Base-by-base conservation (phyloP, 2,888 invertebrate species). In the Candidula unifasciata region DNA sequence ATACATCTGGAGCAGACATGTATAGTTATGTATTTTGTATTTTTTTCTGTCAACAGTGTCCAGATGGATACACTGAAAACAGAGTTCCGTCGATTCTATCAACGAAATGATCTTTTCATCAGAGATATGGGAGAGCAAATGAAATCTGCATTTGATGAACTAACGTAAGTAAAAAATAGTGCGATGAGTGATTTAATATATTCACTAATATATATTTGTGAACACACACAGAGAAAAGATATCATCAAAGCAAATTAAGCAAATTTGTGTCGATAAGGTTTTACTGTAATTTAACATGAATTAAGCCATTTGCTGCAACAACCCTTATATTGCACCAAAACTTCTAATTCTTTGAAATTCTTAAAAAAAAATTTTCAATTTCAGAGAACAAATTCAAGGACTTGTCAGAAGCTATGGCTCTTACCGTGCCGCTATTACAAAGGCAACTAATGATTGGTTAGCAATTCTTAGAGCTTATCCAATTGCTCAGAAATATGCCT, bases 31-130 rank as follows among this genome's bases (percentile, higher is more conserved):
- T 44, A 44, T 44, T 44, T 44, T 44, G 44, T 6, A 44, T 37
- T n/a, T 64, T 33, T 27, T 69, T 52, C 21, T 52, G n/a, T 13
- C 13, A 69, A 24, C 60, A 84, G 84, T 54, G 35, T 16, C 44
- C 88, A 90, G 27, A 77, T 91, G 82, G 84, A 85, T 33, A 74
- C 83, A n/a, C 73, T 90, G 74, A 88, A 86, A 77, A 80, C 80
- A 37, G 87, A 89, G 69, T 57, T 90, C 80, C 88, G 87, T 52
- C 86, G 88, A 44, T 90, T 91, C 87, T 88, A 90, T 84, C 80
- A 82, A 52, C 68, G 89, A 33, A 91, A 91, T 86, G 89, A 89
- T 21, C 74, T 91, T 18, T 89, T 89, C 80, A 85, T 91, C 37
- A 86, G 85, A 52, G 88, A 89, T 33, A 82, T 90, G n/a, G 89